Evolutionary conservation across 2,113 vertebrate genomes (phyloP).

Genomic region (Collichthys lucidus): DNA sequence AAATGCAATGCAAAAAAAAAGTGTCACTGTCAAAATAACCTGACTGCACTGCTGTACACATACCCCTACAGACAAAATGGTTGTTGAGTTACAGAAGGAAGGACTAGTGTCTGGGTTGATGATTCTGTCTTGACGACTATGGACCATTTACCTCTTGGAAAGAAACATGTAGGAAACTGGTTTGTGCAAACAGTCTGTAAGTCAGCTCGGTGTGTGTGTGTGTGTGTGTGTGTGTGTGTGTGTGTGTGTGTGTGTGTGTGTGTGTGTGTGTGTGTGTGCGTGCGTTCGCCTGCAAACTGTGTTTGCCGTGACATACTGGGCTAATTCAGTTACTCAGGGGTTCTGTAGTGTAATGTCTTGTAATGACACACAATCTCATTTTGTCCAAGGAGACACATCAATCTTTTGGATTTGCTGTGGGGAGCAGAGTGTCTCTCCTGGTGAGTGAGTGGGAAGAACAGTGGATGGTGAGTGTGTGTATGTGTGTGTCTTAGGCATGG

Average conservation of each 20-base stretch:
- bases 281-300: slow-evolving; percentile 14
- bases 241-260: slow-evolving; percentile 10
- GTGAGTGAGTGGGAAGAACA: slow-evolving; percentile 57
- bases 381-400: slow-evolving; percentile 79
- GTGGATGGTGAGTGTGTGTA: slow-evolving; percentile 14
- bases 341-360: slow-evolving; percentile 76
- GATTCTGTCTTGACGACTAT: slow-evolving; percentile 15
- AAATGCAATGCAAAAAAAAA: background rate
- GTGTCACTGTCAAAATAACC: background rate
- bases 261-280: too few relatives aligned
- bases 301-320: slow-evolving; percentile 62
- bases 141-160: slow-evolving; percentile 29
- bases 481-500: slow-evolving; percentile 21
- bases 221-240: background rate
- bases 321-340: slow-evolving; percentile 79
- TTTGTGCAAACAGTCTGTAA: slow-evolving; percentile 45
- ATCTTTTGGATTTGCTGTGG: slow-evolving; percentile 81
- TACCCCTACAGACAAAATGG: background rate
- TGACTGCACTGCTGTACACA: background rate
- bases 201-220: slow-evolving; percentile 20
- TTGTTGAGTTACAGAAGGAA: slow-evolving; percentile 2
- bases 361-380: slow-evolving; percentile 81
- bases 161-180: slow-evolving; percentile 19
- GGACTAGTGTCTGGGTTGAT: slow-evolving; percentile 1
- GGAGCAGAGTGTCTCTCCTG: slow-evolving; percentile 68